Evolutionary conservation across 2,113 vertebrate species (phyloP).

Genomic region (Thermophis baileyi): DNA sequence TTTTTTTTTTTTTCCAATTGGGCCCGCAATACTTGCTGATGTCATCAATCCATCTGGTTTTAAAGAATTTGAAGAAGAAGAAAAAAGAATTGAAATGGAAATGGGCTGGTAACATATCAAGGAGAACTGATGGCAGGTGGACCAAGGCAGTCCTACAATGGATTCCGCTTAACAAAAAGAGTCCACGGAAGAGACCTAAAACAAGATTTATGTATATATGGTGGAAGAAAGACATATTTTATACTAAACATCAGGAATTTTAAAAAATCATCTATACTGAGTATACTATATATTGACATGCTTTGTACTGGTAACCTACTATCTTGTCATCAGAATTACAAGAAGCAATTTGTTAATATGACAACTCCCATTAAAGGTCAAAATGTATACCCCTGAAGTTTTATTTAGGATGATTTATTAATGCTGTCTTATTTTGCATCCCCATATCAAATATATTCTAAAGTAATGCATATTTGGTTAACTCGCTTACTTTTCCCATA

Average conservation of each 20-base stretch:
- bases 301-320: accelerated
- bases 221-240: neutral
- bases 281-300: accelerated
- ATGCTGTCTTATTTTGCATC: constrained; percentile 13
- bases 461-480: neutral
- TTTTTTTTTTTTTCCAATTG: no score
- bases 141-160: no score
- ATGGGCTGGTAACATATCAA: no score
- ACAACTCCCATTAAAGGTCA: constrained; percentile 30
- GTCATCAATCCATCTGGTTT: no score
- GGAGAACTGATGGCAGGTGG: no score
- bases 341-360: constrained; percentile 9
- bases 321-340: neutral
- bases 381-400: neutral
- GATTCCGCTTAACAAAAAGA: no score
- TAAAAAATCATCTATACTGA: neutral
- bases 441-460: neutral
- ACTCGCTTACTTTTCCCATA: accelerated
- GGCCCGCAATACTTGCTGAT: no score
- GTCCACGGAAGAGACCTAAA: no score
- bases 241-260: no score
- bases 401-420: constrained; percentile 21
- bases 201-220: no score
- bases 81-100: no score
- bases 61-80: no score